Evolutionary conservation across 2,113 vertebrate genomes (phyloP).

Genomic region (Asarcornis scutulata): DNA sequence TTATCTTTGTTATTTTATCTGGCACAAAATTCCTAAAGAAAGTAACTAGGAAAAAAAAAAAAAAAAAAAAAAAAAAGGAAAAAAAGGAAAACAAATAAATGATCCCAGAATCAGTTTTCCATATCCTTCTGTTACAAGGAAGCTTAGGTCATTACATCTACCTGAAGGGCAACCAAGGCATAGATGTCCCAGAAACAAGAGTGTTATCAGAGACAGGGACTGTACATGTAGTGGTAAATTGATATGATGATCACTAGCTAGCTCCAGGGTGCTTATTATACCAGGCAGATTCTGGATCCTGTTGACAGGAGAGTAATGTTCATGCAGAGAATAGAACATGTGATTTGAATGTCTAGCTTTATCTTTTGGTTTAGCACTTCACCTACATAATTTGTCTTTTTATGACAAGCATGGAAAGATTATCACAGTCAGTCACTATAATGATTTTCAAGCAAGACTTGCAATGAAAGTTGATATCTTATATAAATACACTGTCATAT

Average conservation of each 20-base stretch:
- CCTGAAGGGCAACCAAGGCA: background rate
- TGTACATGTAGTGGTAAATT: background rate
- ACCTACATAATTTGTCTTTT: too few relatives aligned
- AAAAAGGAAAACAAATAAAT: background rate
- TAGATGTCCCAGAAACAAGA: background rate
- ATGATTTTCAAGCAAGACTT: too few relatives aligned
- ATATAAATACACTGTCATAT: background rate
- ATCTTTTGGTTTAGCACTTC: too few relatives aligned
- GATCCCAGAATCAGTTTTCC: rapidly evolving
- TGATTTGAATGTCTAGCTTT: too few relatives aligned
- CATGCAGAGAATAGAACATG: too few relatives aligned
- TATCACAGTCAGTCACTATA: too few relatives aligned
- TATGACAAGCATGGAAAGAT: too few relatives aligned
- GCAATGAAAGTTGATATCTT: background rate
- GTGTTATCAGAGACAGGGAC: background rate
- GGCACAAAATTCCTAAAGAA: background rate
- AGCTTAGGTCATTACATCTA: background rate
- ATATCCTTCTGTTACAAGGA: background rate
- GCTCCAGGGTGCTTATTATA: background rate
- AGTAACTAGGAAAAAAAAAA: background rate
- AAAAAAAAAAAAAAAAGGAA: too few relatives aligned
- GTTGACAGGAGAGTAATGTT: background rate
- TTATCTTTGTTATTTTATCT: background rate
- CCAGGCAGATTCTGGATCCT: background rate
- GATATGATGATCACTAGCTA: background rate